Conservation (phyloP, 2,888 invertebrate species). For the Watsonalla cultraria region DNA sequence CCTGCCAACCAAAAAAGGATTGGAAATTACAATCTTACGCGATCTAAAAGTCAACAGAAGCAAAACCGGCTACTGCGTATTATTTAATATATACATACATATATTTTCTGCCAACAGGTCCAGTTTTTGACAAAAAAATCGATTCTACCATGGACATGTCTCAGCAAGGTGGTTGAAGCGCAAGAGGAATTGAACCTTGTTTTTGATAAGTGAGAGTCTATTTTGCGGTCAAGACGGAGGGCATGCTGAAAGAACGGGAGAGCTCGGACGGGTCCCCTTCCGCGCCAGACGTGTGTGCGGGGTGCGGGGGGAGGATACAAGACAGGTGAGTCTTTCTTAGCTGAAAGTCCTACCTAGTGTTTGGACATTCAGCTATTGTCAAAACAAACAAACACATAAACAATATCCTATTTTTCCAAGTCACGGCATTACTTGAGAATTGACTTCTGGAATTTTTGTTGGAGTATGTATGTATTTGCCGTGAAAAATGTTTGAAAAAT, state of each 20-base stretch:
- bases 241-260: constrained; percentile 85
- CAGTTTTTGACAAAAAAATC: constrained; percentile 23
- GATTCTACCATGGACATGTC: constrained; percentile 36
- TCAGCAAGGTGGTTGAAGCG: constrained; percentile 26
- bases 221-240: constrained; percentile 42
- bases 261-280: constrained; percentile 70
- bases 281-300: constrained; percentile 77
- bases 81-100: background rate
- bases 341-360: background rate
- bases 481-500: no score
- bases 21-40: background rate
- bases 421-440: no score
- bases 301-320: constrained; percentile 80
- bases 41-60: background rate
- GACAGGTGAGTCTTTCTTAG: constrained; percentile 63
- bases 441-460: no score
- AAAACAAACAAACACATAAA: no score
- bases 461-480: no score
- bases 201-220: constrained; percentile 58
- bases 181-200: constrained; percentile 47
- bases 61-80: background rate
- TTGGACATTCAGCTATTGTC: no score
- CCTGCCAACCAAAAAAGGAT: no score
- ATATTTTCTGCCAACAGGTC: constrained; percentile 6
- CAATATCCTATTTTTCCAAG: no score